These are phyloP conservation scores for Chloroceryle amazona DNA, from an alignment of 2,797 vertebrate genomes.

Conservation along the genomic window DNA sequence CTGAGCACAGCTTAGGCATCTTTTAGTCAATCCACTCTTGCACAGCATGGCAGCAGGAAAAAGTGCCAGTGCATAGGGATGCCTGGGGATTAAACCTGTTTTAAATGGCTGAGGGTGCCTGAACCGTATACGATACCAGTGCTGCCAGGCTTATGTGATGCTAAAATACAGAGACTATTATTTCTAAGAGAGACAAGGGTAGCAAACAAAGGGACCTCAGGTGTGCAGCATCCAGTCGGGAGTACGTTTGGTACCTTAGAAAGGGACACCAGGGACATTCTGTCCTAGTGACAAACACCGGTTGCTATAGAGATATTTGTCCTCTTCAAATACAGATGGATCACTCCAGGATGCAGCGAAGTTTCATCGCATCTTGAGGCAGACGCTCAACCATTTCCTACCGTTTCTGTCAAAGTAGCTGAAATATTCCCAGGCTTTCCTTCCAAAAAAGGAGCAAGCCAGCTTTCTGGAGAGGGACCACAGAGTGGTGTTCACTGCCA, in stretches of 20 bases:
- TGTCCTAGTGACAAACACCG: background rate
- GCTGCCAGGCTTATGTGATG: background rate
- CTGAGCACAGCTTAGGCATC: fast-evolving
- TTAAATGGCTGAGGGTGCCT: background rate
- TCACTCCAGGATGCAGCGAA: background rate
- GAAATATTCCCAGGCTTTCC: background rate
- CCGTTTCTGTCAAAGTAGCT: background rate
- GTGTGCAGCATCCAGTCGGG: background rate
- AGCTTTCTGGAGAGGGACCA: background rate
- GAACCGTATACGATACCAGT: background rate
- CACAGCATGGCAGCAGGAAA: background rate
- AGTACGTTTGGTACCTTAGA: background rate
- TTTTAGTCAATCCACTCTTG: background rate
- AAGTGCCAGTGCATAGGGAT: background rate
- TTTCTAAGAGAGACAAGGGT: background rate
- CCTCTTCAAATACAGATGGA: background rate
- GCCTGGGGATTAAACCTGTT: background rate
- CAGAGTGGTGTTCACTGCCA: fast-evolving
- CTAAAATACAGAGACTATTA: background rate
- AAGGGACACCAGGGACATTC: background rate
- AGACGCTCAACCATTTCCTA: background rate
- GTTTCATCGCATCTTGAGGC: background rate
- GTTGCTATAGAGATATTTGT: slow-evolving; percentile 67
- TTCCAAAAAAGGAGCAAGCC: background rate
- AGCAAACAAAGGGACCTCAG: background rate